Evolutionary conservation across 1,140 invertebrate genomes (phyloP), one percentile per base, ranked within the genome.

Genomic region (Cecropterus lyciades): DNA sequence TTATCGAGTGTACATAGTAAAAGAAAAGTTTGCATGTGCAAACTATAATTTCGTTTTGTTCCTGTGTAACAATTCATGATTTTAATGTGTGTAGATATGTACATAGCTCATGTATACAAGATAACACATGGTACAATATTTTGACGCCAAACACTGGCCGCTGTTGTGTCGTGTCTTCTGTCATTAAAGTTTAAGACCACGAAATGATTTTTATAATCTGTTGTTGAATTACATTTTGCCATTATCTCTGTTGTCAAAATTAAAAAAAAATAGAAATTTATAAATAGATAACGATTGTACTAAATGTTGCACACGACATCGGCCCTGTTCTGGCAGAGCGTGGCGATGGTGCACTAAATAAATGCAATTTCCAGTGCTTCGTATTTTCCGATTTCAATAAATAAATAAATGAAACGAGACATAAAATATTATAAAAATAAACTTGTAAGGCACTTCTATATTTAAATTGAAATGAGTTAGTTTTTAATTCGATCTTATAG

Each of bases 391-490:
- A 72, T 75, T 55, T 72, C 52, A 66, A 69, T 67, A 64, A 77
- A 79, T 75, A 16, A 71, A 78, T 56, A 30, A 16, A 67, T 68
- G 71, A 68, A 81, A 85, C 59, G 60, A 81, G 84, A 78, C 67
- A 73, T 73, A 80, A 70, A 72, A 82, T 77, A 86, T 69, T 84
- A 80, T 77, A 82, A 87, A 92, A 90, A 90, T 85, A 84, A 92
- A 89, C 89, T 84, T 70, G 84, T 92, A 92, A 92, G 89, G 89
- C 89, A 92, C 89, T 90, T 92, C 87, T 87, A 89, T 90, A 84
- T 89, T 80, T 77, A 85, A 84, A 79, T 84, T 84, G 81, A 89
- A 87, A 81, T 77, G 70, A 85, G 71, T 71, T 84, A 79, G 77
- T 84, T 76, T 70, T n/a, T 63, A 37, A 76, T 75, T 78, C 65